Evolutionary conservation across 2,797 vertebrate genomes (phyloP).

Genomic region (Acanthiza pusilla): DNA sequence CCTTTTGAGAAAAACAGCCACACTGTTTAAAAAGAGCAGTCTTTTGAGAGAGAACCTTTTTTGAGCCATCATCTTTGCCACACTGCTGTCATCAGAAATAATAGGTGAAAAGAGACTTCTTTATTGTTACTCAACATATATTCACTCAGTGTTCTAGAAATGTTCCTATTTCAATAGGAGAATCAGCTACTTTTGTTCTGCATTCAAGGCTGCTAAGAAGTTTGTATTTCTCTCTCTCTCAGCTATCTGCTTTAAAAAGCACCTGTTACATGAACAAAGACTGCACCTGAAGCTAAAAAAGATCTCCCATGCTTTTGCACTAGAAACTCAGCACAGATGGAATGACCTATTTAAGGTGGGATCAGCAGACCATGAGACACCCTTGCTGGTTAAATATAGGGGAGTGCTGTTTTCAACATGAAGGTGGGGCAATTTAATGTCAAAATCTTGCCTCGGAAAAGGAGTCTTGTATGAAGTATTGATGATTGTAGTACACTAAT

Average conservation of each 20-base stretch:
- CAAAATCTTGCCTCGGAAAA: not conserved
- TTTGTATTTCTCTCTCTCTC: conserved; percentile 18
- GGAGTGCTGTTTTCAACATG: not conserved
- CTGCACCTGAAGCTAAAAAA: not conserved
- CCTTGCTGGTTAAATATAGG: not conserved
- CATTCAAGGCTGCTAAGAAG: not conserved
- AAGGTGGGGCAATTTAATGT: not conserved
- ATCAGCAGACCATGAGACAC: not conserved
- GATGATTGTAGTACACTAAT: not conserved
- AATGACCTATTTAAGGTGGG: not conserved
- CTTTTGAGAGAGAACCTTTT: not conserved
- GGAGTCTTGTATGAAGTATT: not conserved
- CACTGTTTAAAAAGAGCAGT: not conserved
- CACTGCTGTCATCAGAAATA: conserved; percentile 7
- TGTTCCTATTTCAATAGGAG: conserved; percentile 6
- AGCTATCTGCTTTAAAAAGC: not conserved
- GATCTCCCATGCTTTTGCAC: not conserved
- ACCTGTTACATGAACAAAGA: conserved; percentile 6
- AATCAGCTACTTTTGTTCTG: conserved; percentile 27
- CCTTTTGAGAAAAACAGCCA: not conserved
- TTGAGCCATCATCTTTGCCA: not conserved
- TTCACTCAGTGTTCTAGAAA: conserved; percentile 19
- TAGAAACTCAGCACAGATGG: not conserved
- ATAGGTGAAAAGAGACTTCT: not conserved
- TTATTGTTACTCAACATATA: conserved; percentile 22